Percentiles rank a stretch among this genome's conserved stretches.
phyloP scores from a whole-genome alignment of 2,888 invertebrate genomes.

The Sepioteuthis lessoniana region DNA sequence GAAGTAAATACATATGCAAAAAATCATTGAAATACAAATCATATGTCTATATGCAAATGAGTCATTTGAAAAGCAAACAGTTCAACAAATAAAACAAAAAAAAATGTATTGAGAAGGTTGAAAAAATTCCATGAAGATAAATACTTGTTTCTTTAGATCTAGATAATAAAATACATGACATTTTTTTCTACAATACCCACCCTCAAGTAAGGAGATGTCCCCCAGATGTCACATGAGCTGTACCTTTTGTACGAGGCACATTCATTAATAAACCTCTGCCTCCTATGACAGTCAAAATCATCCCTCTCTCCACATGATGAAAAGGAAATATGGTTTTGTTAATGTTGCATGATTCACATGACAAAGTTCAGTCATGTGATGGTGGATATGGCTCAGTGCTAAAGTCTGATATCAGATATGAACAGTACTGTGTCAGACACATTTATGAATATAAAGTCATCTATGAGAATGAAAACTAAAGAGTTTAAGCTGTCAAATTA shows the following conservation, averaged over 20 bases:
- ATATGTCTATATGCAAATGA: neutral
- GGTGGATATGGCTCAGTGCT: neutral
- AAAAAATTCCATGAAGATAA: neutral
- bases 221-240: neutral
- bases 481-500: too few relatives aligned
- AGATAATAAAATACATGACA: neutral
- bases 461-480: too few relatives aligned
- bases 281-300: neutral
- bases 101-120: too few relatives aligned
- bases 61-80: neutral
- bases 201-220: neutral
- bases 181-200: too few relatives aligned
- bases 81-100: neutral
- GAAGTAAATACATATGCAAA: neutral
- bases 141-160: neutral
- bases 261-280: neutral
- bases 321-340: neutral
- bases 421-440: neutral
- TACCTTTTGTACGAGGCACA: neutral
- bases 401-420: neutral
- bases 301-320: neutral
- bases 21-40: too few relatives aligned
- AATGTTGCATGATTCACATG: neutral
- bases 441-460: neutral
- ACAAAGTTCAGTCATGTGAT: neutral